Evolutionary conservation across 2,888 invertebrate species (phyloP).

Genomic region (Aporophyla lueneburgensis): DNA sequence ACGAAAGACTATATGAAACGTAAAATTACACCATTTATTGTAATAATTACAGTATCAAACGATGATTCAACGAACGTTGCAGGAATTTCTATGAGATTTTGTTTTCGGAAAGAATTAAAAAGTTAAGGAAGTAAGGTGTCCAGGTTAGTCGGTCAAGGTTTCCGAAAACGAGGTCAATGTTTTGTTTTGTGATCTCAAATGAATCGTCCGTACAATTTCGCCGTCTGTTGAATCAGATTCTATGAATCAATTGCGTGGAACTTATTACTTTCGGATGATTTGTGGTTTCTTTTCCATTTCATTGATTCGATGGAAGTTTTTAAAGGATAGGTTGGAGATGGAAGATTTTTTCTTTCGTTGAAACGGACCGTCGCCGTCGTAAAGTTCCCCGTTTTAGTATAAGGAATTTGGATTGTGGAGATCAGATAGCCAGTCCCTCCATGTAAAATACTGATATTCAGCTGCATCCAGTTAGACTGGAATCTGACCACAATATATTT

Average conservation of each 20-base stretch:
- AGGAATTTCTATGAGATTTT: slow-evolving; percentile 36
- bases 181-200: slow-evolving; percentile 39
- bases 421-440: too few relatives aligned
- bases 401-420: too few relatives aligned
- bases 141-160: slow-evolving; percentile 64
- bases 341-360: not conserved
- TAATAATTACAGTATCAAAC: slow-evolving; percentile 18
- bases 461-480: too few relatives aligned
- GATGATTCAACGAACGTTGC: slow-evolving; percentile 36
- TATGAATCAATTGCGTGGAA: slow-evolving; percentile 59
- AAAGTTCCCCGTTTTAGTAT: too few relatives aligned
- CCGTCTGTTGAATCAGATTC: slow-evolving; percentile 37
- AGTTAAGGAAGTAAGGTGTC: slow-evolving; percentile 50
- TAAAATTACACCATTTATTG: slow-evolving; percentile 36
- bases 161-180: slow-evolving; percentile 35
- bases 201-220: slow-evolving; percentile 37
- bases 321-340: not conserved
- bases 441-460: too few relatives aligned
- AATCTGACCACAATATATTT: not conserved
- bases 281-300: slow-evolving; percentile 6
- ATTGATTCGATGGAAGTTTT: slow-evolving; percentile 3
- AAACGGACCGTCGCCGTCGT: not conserved
- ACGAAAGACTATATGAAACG: not conserved
- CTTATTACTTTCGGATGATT: slow-evolving; percentile 31
- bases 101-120: slow-evolving; percentile 33